phyloP scores from a whole-genome alignment of 2,888 invertebrate genomes.

The Polymixis flavicincta region DNA sequence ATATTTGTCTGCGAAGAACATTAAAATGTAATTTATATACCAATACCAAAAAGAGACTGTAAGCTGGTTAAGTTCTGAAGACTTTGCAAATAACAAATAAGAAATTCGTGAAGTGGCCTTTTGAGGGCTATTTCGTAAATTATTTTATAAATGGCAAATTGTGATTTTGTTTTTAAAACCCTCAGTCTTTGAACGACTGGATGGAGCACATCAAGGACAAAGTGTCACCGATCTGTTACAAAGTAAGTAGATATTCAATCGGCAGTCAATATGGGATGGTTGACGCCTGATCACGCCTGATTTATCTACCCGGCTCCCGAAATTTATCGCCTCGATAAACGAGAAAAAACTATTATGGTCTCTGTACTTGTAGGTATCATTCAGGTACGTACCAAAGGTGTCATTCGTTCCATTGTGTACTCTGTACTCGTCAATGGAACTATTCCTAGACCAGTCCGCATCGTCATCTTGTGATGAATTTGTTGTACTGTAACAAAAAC shows the following conservation, averaged over 20 bases:
- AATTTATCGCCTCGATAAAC: constrained; percentile 43
- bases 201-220: constrained; percentile 4
- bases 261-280: constrained; percentile 37
- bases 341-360: constrained; percentile 19
- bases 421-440: constrained; percentile 79
- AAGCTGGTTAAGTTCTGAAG: constrained; percentile 32
- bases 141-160: constrained; percentile 8
- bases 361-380: neutral
- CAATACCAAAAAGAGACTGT: constrained; percentile 8
- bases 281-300: constrained; percentile 42
- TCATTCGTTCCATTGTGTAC: constrained; percentile 79
- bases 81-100: constrained; percentile 36
- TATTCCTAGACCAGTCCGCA: constrained; percentile 83
- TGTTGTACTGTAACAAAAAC: constrained; percentile 81
- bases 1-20: constrained; percentile 6
- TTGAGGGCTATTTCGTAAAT: constrained; percentile 24
- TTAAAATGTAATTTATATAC: constrained; percentile 14
- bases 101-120: constrained; percentile 25
- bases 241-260: constrained; percentile 31
- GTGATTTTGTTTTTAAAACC: neutral
- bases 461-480: constrained; percentile 85
- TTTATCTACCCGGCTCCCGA: constrained; percentile 39
- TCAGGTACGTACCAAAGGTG: constrained; percentile 77
- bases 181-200: neutral
- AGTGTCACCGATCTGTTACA: constrained; percentile 4